A percentile compares a stretch with the other conserved stretches of the same genome.
phyloP scores from a whole-genome alignment of 2,888 invertebrate species.

The Acholoe squamosa region DNA sequence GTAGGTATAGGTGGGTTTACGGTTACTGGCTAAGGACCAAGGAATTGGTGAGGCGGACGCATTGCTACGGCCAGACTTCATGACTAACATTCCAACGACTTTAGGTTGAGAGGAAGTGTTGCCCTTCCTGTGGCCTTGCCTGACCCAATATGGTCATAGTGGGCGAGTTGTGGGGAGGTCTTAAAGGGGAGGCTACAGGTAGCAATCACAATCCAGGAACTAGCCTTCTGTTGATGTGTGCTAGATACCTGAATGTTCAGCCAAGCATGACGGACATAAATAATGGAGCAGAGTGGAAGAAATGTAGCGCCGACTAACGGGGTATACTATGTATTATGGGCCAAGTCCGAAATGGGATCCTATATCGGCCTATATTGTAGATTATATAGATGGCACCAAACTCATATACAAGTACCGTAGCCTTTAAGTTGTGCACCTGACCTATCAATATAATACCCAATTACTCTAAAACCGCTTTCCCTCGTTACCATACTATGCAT shows the following conservation, averaged over 20 bases:
- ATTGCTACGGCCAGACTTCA: background rate
- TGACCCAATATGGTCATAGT: background rate
- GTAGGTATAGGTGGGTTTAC: background rate
- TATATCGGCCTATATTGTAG: too few relatives aligned
- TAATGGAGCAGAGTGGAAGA: background rate
- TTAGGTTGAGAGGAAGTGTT: background rate
- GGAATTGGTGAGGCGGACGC: background rate
- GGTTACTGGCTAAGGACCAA: background rate
- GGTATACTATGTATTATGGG: too few relatives aligned
- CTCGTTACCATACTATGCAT: too few relatives aligned
- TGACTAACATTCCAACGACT: background rate
- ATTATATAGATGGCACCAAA: too few relatives aligned
- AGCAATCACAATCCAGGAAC: background rate
- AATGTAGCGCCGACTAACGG: too few relatives aligned
- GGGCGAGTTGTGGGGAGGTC: background rate
- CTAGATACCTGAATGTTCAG: background rate
- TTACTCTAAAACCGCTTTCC: too few relatives aligned
- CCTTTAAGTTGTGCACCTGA: too few relatives aligned
- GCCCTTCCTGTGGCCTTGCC: background rate
- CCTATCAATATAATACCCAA: too few relatives aligned
- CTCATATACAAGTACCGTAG: too few relatives aligned
- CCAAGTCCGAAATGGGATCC: too few relatives aligned
- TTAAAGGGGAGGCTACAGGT: too few relatives aligned
- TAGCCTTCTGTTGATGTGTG: background rate
- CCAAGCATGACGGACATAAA: background rate